Evolutionary conservation across 1,140 invertebrate species (phyloP).

Genomic region (Drosophila prosaltans): DNA sequence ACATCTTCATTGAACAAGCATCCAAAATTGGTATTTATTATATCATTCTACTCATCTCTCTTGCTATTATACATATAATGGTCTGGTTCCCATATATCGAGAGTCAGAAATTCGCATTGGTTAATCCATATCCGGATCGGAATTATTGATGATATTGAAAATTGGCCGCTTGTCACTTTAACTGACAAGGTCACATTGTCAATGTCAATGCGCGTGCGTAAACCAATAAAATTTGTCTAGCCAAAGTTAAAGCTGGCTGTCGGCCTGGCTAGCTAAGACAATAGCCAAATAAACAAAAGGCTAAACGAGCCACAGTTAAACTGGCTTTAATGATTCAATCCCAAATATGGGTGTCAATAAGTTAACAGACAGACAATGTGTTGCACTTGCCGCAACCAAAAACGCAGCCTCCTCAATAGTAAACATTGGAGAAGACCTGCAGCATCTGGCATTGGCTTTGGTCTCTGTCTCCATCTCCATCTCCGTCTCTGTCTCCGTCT

Average conservation of each 20-base stretch:
- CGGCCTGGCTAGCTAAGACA: conserved; percentile 52
- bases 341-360: conserved; percentile 82
- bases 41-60: too few relatives aligned
- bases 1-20: too few relatives aligned
- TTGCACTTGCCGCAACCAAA: conserved; percentile 76
- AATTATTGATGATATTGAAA: conserved; percentile 61
- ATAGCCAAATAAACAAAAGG: conserved; percentile 79
- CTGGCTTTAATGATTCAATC: conserved; percentile 82
- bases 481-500: not conserved
- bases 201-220: conserved; percentile 77
- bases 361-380: conserved; percentile 81
- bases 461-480: not conserved
- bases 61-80: too few relatives aligned
- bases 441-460: conserved; percentile 11
- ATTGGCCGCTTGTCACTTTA: conserved; percentile 69
- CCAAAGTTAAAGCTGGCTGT: conserved; percentile 32
- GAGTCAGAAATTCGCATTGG: too few relatives aligned
- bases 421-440: conserved; percentile 11
- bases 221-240: conserved; percentile 80
- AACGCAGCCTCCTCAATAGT: conserved; percentile 24
- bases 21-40: too few relatives aligned
- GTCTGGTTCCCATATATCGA: too few relatives aligned
- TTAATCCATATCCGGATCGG: conserved; percentile 15
- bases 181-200: conserved; percentile 80
- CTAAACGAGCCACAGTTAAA: conserved; percentile 63